Percentiles rank a stretch among this genome's conserved stretches.
phyloP scores from a whole-genome alignment of 2,888 invertebrate species.

The Cenopis cana region DNA sequence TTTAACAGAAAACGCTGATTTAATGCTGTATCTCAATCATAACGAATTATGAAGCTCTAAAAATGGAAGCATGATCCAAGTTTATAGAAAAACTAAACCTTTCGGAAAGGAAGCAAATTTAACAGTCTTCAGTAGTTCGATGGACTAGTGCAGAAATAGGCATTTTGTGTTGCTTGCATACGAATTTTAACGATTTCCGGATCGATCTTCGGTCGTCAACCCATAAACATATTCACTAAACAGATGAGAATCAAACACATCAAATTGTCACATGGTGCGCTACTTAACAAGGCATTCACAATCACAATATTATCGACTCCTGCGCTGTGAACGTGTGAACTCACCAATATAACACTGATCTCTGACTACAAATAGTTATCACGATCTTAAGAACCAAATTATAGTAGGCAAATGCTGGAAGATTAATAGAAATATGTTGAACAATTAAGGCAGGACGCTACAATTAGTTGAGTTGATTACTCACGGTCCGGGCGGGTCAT shows the following conservation, averaged over 20 bases:
- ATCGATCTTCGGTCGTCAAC: too few relatives aligned
- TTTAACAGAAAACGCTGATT: too few relatives aligned
- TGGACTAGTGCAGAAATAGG: not conserved
- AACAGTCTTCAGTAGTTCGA: not conserved
- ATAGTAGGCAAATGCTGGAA: not conserved
- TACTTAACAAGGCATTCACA: too few relatives aligned
- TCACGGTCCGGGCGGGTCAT: conserved; percentile 26
- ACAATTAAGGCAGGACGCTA: conserved; percentile 9
- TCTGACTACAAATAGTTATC: too few relatives aligned
- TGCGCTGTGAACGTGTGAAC: too few relatives aligned
- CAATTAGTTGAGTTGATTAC: conserved; percentile 29
- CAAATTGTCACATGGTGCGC: not conserved
- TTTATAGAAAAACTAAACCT: too few relatives aligned
- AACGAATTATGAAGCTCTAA: too few relatives aligned
- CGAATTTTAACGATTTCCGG: not conserved
- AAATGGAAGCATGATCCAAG: too few relatives aligned
- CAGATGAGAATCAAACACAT: not conserved
- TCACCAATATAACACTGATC: not conserved
- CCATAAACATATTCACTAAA: not conserved
- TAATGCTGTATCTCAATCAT: too few relatives aligned
- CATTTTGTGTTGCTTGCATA: not conserved
- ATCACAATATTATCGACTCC: too few relatives aligned
- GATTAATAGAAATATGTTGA: not conserved
- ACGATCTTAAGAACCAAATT: not conserved
- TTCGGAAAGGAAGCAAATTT: too few relatives aligned